Conservation (phyloP, 1,140 invertebrate genomes). For the Sminthurinus signatus region DNA sequence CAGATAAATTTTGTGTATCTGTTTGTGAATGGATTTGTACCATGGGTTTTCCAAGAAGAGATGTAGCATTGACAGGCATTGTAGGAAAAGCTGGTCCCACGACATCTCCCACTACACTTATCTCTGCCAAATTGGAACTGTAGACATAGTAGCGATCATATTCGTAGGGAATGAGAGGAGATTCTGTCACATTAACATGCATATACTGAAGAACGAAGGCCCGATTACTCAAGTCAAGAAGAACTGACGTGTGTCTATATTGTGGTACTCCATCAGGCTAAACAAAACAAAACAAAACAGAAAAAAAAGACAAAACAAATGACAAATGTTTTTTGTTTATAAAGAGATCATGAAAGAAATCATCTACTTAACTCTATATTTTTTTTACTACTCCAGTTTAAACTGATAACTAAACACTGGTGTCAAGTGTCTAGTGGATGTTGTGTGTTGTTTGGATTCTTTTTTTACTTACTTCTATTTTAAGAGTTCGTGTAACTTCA, state of each 20-base stretch:
- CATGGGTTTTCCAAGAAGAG: constrained; percentile 72
- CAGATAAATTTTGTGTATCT: constrained; percentile 11
- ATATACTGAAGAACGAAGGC: constrained; percentile 90
- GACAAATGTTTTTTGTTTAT: no score
- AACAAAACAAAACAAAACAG: constrained; percentile 37
- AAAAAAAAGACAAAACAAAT: background rate
- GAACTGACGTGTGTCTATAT: constrained; percentile 79
- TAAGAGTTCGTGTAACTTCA: constrained; percentile 60
- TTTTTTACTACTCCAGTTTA: no score
- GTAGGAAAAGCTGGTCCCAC: constrained; percentile 89
- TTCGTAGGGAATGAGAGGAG: constrained; percentile 81
- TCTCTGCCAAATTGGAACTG: constrained; percentile 76
- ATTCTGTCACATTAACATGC: constrained; percentile 89
- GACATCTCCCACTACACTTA: constrained; percentile 90
- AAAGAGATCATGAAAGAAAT: no score
- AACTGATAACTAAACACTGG: no score
- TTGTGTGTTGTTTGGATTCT: no score
- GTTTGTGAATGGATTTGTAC: constrained; percentile 46
- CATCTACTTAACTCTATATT: no score
- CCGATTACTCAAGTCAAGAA: constrained; percentile 84
- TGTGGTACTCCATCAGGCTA: constrained; percentile 88
- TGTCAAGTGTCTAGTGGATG: no score
- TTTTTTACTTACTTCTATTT: constrained; percentile 59
- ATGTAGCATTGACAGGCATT: constrained; percentile 81
- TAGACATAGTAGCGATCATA: constrained; percentile 87